Conservation (phyloP, 2,888 invertebrate species). For the Caenorhabditis imperialis region DNA sequence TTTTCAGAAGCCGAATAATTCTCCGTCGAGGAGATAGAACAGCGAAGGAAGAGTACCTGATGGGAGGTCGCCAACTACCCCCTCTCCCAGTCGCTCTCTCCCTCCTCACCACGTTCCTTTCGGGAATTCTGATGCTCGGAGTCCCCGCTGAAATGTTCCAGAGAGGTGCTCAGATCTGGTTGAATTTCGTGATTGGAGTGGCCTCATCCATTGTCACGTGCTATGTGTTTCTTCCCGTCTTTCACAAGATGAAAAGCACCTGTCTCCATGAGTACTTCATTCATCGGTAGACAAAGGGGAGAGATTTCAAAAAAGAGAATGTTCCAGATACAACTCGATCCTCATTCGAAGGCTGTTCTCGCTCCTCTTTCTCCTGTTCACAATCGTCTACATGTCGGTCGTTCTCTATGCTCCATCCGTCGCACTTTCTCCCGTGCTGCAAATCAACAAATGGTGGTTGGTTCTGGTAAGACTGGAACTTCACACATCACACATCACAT, state of each 20-base stretch:
- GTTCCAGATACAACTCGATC: constrained; percentile 67
- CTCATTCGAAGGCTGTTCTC: constrained; percentile 68
- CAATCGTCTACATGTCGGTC: constrained; percentile 69
- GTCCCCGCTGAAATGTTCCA: constrained; percentile 74
- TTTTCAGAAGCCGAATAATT: constrained; percentile 58
- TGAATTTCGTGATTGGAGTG: constrained; percentile 71
- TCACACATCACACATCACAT: constrained; percentile 24
- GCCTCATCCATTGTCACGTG: constrained; percentile 66
- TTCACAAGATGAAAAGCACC: constrained; percentile 72
- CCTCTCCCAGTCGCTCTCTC: constrained; percentile 70
- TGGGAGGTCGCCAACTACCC: constrained; percentile 73
- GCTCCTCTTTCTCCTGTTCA: constrained; percentile 66
- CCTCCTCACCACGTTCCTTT: constrained; percentile 71
- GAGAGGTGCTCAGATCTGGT: constrained; percentile 72
- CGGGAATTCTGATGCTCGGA: constrained; percentile 73
- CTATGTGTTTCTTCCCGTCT: constrained; percentile 71
- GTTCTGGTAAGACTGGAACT: constrained; percentile 56
- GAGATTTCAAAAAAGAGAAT: not conserved
- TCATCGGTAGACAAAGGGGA: constrained; percentile 55
- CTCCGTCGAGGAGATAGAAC: constrained; percentile 52
- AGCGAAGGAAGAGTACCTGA: constrained; percentile 72
- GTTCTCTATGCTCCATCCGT: constrained; percentile 73
- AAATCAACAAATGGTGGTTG: constrained; percentile 63
- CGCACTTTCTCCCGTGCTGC: constrained; percentile 67
- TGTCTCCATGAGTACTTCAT: constrained; percentile 74